Evolutionary conservation across 2,113 vertebrate genomes (phyloP), one percentile per base, ranked within the genome.

Genomic region (Parotia lawesii): DNA sequence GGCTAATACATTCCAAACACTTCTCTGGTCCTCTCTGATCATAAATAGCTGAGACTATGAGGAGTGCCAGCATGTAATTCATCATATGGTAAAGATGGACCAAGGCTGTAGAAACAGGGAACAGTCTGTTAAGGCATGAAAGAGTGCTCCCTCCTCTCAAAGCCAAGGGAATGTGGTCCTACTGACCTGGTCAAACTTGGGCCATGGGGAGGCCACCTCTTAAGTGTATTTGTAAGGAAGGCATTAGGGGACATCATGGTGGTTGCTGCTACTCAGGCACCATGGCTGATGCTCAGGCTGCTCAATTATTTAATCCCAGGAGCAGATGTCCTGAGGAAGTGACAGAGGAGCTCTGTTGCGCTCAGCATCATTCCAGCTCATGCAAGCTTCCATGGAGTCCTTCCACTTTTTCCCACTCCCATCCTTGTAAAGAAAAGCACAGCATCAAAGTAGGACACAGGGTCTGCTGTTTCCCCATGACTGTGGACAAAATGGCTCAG

Each of bases 271-370:
- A 9, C 40, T 80, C 40, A 31, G 73, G 44, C 19, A 18, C 28
- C 11, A 10, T 1, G 0, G 1, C 24, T 79, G 13, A 35, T 17
- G 4, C 37, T 72, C 18, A 80, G 38, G 42, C 35, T 72, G 25
- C 40, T 72, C 53, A 24, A 2, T 38, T 33, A 25, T 62, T 83
- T 62, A n/a, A 58, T 11, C 10, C 18, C 21, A 75, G 31, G 37
- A 70, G 15, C 29, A 51, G 51, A 38, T 6, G 9, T 48, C 12
- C 38, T 0, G 0, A 48, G 67, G 38, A 33, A 0, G 0, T 70
- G 71, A 54, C 44, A 88, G 44, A 71, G 72, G 28, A 82, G 10
- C 29, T 60, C 19, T 42, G 8, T 29, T 74, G 75, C 20, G 76
- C 33, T 82, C 56, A 56, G 50, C 45, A 28, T 60, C 45, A 15